Percentiles rank a stretch among this genome's conserved stretches.
Evolutionary conservation across 2,113 vertebrate species (phyloP).

Genomic region (Gambusia affinis): DNA sequence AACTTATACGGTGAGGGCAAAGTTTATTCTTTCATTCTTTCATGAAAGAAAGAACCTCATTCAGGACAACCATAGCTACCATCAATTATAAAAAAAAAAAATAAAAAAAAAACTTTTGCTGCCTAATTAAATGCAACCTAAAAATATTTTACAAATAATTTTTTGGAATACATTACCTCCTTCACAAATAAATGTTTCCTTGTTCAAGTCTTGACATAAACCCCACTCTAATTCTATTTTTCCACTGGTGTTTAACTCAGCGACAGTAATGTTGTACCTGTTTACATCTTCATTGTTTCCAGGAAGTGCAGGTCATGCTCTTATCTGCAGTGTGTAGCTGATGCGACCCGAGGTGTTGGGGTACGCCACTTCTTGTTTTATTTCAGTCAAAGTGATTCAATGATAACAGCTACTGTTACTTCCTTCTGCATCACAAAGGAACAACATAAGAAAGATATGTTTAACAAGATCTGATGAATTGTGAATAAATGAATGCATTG

Average conservation of each 20-base stretch:
- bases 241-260: background rate
- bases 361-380: slow-evolving; percentile 45
- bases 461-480: slow-evolving; percentile 1
- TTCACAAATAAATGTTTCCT: background rate
- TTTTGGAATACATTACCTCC: background rate
- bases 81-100: background rate
- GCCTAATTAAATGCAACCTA: background rate
- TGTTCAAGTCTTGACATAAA: background rate
- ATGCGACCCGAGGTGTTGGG: slow-evolving; percentile 17
- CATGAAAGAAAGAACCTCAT: background rate
- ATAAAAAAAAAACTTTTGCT: background rate
- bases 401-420: slow-evolving; percentile 15
- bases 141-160: background rate
- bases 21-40: no score
- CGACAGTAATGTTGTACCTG: background rate
- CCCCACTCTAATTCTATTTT: background rate
- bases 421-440: background rate
- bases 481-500: background rate
- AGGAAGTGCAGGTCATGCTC: slow-evolving; percentile 60
- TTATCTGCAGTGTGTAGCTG: slow-evolving; percentile 42
- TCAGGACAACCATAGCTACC: background rate
- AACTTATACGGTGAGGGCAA: no score
- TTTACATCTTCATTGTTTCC: slow-evolving; percentile 8
- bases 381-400: slow-evolving; percentile 45
- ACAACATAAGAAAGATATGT: background rate